Evolutionary conservation across 2,888 invertebrate genomes (phyloP).

Genomic region (Anaspis maculata): DNA sequence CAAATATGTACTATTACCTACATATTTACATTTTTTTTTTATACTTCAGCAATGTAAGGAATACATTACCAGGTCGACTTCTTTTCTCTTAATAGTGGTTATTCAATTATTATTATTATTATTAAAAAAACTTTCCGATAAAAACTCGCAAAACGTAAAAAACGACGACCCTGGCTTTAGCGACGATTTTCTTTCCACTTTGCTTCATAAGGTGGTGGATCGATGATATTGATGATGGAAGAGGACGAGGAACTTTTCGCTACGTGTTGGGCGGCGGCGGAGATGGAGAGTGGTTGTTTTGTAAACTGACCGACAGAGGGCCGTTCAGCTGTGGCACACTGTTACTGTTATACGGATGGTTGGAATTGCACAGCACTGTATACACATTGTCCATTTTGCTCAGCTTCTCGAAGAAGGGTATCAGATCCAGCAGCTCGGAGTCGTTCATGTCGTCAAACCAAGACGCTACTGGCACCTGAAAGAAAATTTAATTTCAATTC

Average conservation of each 20-base stretch:
- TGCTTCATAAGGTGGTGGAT: too few species aligned
- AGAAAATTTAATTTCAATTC: constrained; percentile 15
- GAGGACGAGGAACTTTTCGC: constrained; percentile 21
- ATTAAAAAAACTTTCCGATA: constrained; percentile 24
- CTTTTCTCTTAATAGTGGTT: too few species aligned
- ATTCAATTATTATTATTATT: too few species aligned
- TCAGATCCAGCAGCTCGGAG: constrained; percentile 91
- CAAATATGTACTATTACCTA: too few species aligned
- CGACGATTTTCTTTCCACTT: constrained; percentile 7
- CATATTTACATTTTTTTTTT: too few species aligned
- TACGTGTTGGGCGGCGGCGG: constrained; percentile 31
- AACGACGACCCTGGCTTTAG: constrained; percentile 16
- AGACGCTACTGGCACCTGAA: constrained; percentile 92
- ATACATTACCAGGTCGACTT: too few species aligned
- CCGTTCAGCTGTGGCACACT: constrained; percentile 31
- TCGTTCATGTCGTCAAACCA: constrained; percentile 99
- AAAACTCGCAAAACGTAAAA: too few species aligned
- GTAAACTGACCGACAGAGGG: constrained; percentile 20
- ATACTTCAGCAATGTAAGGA: too few species aligned
- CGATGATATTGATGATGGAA: constrained; percentile 6
- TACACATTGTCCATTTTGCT: constrained; percentile 96
- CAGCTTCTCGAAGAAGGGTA: constrained; percentile 96
- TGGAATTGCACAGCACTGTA: constrained; percentile 86
- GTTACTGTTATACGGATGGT: constrained; percentile 65
- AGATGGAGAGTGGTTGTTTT: constrained; percentile 20